phyloP scores from a whole-genome alignment of 2,888 invertebrate genomes.

The Lamellibrachia columna region DNA sequence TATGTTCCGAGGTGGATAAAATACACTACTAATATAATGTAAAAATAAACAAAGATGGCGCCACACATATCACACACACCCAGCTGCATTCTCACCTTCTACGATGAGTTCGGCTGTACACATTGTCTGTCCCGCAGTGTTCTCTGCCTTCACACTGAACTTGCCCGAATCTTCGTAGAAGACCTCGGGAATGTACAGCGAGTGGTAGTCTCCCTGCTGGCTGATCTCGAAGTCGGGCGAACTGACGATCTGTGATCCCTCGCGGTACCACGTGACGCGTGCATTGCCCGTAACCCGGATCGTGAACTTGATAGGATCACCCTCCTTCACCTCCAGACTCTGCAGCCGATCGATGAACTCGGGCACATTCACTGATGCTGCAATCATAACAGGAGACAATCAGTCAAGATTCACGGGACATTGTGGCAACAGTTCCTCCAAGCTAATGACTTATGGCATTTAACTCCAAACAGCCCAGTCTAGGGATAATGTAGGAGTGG shows the following conservation, averaged over 20 bases:
- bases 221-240: slow-evolving; percentile 82
- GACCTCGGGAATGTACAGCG: slow-evolving; percentile 84
- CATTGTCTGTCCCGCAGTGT: slow-evolving; percentile 68
- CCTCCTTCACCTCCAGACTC: slow-evolving; percentile 72
- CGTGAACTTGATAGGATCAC: slow-evolving; percentile 58
- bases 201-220: slow-evolving; percentile 65
- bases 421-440: not conserved
- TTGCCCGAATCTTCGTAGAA: slow-evolving; percentile 97
- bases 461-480: too few species aligned
- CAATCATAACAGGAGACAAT: slow-evolving; percentile 29
- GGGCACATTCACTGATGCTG: slow-evolving; percentile 83
- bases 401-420: not conserved
- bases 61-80: not conserved
- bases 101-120: slow-evolving; percentile 83
- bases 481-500: too few species aligned
- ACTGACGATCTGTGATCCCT: slow-evolving; percentile 92
- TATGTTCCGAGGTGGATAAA: too few species aligned
- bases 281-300: slow-evolving; percentile 62
- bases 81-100: slow-evolving; percentile 49
- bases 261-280: slow-evolving; percentile 89
- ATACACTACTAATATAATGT: too few species aligned
- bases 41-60: not conserved
- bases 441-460: too few species aligned
- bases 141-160: slow-evolving; percentile 78
- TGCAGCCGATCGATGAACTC: slow-evolving; percentile 82